Evolutionary conservation across 2,888 invertebrate species (phyloP), one percentile per base, ranked within the genome.

Genomic region (Rhabditoides inermis): DNA sequence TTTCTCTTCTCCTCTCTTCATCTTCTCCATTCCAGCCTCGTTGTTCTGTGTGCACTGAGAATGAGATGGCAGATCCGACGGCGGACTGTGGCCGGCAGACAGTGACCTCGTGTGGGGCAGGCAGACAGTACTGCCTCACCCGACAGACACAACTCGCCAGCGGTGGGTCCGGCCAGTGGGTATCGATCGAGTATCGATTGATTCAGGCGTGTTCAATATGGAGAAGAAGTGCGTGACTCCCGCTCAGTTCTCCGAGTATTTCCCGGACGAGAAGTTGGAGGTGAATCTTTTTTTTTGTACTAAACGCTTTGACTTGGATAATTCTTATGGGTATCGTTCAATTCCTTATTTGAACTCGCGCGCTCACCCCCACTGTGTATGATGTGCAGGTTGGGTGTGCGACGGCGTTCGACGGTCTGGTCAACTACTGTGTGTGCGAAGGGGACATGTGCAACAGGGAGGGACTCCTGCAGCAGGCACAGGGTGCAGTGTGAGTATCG

Each of bases 371-470:
- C n/a, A n/a, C n/a, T n/a, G n/a, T n/a, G n/a, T n/a, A n/a, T n/a
- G n/a, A n/a, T n/a, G n/a, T n/a, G n/a, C n/a, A n/a, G n/a, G n/a
- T n/a, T n/a, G 60, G 70, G 26, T 71, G 71, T 47, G 66, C 63
- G 1, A 63, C 68, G 1, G 63, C 67, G 7, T 65, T 64, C 37
- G 65, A 66, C 27, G 70, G 71, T 20, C 56, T 64, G 45, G 65
- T 70, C 39, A 71, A 71, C 50, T 71, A 58, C 50, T 71, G 71
- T 47, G 56, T 71, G 6, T 71, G 71, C 45, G 51, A 53, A 15
- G 61, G 55, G 18, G 57, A 66, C 20, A 49, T 60, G 51, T 71
- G 71, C 51, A 71, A 71, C 47, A 28, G 51, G 22, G 54, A 57
- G 1, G 53, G 59, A 2, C 53, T 70, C 3, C 49, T 64, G 6